Evolutionary conservation across 2,113 vertebrate species (phyloP).

Genomic region (Myotis brandtii): DNA sequence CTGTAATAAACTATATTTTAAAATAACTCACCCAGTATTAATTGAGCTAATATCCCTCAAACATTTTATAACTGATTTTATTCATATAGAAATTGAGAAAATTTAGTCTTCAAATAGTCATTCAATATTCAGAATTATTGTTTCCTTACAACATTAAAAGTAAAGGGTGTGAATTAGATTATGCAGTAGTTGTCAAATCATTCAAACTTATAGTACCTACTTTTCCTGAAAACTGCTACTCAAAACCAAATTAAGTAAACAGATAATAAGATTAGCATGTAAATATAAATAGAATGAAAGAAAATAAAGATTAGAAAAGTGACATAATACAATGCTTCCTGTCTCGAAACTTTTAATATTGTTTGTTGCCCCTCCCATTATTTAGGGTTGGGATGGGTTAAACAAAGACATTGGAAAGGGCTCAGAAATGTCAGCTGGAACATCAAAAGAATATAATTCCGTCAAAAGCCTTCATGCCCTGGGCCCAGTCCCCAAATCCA

Average conservation of each 20-base stretch:
- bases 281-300: background rate
- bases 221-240: slow-evolving; percentile 17
- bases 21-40: background rate
- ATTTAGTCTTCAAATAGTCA: background rate
- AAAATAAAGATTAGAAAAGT: background rate
- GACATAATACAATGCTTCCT: background rate
- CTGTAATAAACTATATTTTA: background rate
- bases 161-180: background rate
- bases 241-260: slow-evolving; percentile 25
- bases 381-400: background rate
- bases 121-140: background rate
- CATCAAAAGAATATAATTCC: background rate
- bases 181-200: background rate
- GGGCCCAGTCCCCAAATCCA: background rate
- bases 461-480: background rate
- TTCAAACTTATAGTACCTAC: background rate
- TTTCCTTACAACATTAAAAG: background rate
- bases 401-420: background rate
- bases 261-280: background rate
- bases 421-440: background rate
- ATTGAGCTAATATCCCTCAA: background rate
- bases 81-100: background rate
- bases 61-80: slow-evolving; percentile 31
- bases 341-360: background rate
- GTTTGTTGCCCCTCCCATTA: background rate